Conservation (phyloP, 1,140 invertebrate species). For the Polypedilum vanderplanki region DNA sequence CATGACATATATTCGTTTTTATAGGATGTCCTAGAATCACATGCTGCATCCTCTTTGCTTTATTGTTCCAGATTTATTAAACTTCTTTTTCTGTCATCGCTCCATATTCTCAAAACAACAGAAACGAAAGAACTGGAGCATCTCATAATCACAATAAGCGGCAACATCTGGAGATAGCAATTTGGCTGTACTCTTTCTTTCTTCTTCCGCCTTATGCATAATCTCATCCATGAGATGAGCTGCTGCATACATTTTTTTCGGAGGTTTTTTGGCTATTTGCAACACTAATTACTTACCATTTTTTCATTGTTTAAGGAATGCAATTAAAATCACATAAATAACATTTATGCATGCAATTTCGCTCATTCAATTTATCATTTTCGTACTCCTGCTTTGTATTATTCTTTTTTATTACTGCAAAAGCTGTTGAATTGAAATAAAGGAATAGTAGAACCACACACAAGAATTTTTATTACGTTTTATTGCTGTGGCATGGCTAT, state of each 20-base stretch:
- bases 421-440: neutral
- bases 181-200: neutral
- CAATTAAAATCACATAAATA: constrained; percentile 28
- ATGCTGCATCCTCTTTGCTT: neutral
- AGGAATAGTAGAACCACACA: neutral
- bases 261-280: neutral
- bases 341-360: constrained; percentile 7
- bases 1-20: neutral
- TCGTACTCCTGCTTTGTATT: neutral
- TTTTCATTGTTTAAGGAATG: constrained; percentile 15
- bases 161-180: neutral
- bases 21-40: neutral
- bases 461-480: constrained; percentile 20
- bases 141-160: neutral
- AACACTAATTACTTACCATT: constrained; percentile 26
- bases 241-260: neutral
- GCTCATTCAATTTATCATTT: constrained; percentile 25
- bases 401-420: neutral
- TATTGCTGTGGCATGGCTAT: constrained; percentile 17
- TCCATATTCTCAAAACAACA: neutral
- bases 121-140: neutral
- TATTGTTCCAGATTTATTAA: neutral
- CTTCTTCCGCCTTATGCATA: neutral
- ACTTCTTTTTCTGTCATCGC: neutral
- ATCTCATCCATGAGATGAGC: neutral